These are phyloP conservation scores for Petrocephalus microphthalmus DNA, from an alignment of 2,113 vertebrate genomes.

Conservation along the genomic window DNA sequence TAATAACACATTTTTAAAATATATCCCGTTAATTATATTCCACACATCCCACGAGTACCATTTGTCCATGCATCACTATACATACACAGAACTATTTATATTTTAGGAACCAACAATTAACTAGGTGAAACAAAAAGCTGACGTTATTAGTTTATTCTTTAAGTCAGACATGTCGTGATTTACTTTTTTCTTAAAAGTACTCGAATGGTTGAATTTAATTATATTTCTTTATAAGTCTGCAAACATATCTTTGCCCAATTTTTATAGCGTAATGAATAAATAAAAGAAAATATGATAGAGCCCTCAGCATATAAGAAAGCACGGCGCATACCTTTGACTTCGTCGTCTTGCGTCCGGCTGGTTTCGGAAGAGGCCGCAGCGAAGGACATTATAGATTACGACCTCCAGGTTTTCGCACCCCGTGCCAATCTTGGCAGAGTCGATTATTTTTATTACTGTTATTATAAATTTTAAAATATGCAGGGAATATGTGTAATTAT, in stretches of 20 bases:
- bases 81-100: not conserved
- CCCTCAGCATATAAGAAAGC: not conserved
- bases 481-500: not conserved
- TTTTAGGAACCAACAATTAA: not conserved
- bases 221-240: not conserved
- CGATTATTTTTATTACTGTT: not conserved
- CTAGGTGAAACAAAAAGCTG: not conserved
- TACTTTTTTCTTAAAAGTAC: not conserved
- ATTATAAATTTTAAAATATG: not conserved
- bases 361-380: conserved; percentile 10
- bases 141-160: not conserved
- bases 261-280: not conserved
- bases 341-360: not conserved
- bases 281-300: not conserved
- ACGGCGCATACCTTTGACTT: conserved; percentile 11
- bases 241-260: not conserved
- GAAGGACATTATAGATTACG: conserved; percentile 19
- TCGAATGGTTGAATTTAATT: not conserved
- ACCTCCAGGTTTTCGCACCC: conserved; percentile 1
- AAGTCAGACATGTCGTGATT: not conserved
- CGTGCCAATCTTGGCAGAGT: not conserved
- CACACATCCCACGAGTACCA: not conserved
- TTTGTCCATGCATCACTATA: not conserved
- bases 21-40: not conserved
- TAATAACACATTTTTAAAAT: not conserved